A percentile compares a stretch with the other conserved stretches of the same genome.
Evolutionary conservation across 2,888 invertebrate genomes (phyloP).

Genomic region (Scrobipalpa atriplicella): DNA sequence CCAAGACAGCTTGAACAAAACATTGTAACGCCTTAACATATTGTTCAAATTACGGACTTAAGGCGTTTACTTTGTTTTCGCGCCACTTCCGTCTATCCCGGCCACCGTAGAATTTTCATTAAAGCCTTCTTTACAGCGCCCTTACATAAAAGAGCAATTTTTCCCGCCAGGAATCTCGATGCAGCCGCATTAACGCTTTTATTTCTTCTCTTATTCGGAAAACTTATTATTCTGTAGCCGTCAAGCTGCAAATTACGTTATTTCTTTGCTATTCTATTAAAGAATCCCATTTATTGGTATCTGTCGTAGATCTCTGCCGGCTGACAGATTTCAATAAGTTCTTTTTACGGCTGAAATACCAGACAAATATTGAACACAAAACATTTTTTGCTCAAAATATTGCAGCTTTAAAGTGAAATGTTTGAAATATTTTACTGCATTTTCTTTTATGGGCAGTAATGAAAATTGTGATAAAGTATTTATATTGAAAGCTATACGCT

Average conservation of each 20-base stretch:
- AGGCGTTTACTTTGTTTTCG: constrained; percentile 51
- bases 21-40: constrained; percentile 41
- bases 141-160: constrained; percentile 77
- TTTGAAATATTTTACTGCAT: background rate
- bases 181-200: constrained; percentile 77
- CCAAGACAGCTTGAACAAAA: background rate
- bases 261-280: constrained; percentile 66
- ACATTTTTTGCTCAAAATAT: background rate
- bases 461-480: background rate
- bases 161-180: constrained; percentile 76
- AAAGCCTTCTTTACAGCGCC: constrained; percentile 70
- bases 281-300: constrained; percentile 46
- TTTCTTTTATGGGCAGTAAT: background rate
- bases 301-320: constrained; percentile 15
- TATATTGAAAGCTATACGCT: background rate
- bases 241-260: constrained; percentile 73
- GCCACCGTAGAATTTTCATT: constrained; percentile 74
- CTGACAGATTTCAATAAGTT: constrained; percentile 9
- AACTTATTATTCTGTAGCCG: constrained; percentile 77
- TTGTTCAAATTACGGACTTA: constrained; percentile 45
- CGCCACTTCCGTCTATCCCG: constrained; percentile 62
- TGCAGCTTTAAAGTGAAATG: constrained; percentile 3
- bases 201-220: constrained; percentile 74
- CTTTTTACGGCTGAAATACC: constrained; percentile 1
- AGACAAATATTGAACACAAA: background rate